Evolutionary conservation across 2,888 invertebrate species (phyloP).

Genomic region (Agonum fuliginosum): DNA sequence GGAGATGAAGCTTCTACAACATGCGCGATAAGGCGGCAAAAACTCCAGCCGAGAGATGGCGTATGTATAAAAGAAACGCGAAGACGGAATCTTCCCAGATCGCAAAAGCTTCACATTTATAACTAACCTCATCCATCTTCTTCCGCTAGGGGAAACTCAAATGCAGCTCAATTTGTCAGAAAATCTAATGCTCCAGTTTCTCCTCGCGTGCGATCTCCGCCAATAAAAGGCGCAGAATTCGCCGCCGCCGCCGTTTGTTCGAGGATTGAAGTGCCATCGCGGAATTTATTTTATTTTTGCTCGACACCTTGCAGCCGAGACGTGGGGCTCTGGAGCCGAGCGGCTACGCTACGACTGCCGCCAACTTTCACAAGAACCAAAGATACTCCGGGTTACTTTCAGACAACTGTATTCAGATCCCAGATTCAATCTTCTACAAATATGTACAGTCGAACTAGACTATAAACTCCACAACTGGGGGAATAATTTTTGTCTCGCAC

Average conservation of each 20-base stretch:
- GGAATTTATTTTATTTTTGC: conserved; percentile 65
- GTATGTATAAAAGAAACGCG: conserved; percentile 72
- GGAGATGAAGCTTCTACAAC: conserved; percentile 73
- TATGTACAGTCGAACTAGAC: conserved; percentile 9
- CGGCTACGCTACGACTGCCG: not conserved
- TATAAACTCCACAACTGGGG: not conserved
- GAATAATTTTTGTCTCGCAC: not conserved
- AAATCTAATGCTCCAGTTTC: conserved; percentile 71
- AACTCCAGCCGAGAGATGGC: conserved; percentile 71
- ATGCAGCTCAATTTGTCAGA: conserved; percentile 75
- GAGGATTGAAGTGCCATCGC: conserved; percentile 64
- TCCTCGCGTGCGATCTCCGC: conserved; percentile 36
- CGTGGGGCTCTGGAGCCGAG: not conserved
- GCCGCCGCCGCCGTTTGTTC: conserved; percentile 49
- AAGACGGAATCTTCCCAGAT: conserved; percentile 68
- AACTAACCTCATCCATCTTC: conserved; percentile 76
- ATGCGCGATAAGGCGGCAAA: conserved; percentile 71
- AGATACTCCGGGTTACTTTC: conserved; percentile 21
- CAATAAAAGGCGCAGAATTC: conserved; percentile 32
- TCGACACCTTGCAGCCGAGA: conserved; percentile 58
- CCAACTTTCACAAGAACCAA: not conserved
- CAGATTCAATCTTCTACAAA: conserved; percentile 39
- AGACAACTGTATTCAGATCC: conserved; percentile 14
- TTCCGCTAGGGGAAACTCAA: conserved; percentile 72
- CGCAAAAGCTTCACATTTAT: conserved; percentile 75